These are phyloP conservation scores for Ictalurus furcatus DNA, from an alignment of 2,113 vertebrate genomes.

Conservation along the genomic window DNA sequence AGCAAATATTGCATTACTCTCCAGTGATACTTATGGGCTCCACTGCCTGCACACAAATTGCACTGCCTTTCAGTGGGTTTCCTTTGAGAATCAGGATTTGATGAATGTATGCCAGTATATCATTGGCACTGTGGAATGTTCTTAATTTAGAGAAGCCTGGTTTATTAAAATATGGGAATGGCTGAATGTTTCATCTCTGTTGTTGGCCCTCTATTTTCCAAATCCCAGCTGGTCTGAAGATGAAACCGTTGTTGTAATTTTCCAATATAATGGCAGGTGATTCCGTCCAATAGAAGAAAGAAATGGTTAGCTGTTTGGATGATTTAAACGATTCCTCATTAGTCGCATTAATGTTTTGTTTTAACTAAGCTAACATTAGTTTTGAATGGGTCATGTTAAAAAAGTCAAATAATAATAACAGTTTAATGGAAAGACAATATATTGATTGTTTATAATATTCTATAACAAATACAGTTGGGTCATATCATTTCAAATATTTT, in stretches of 20 bases:
- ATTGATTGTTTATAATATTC: not conserved
- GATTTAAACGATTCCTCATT: conserved; percentile 9
- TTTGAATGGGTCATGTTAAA: not conserved
- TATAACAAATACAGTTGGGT: not conserved
- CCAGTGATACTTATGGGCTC: conserved; percentile 16
- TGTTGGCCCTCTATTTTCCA: conserved; percentile 32
- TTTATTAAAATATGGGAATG: conserved; percentile 39
- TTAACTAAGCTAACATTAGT: not conserved
- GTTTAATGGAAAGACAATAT: not conserved
- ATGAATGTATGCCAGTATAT: conserved; percentile 36
- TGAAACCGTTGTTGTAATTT: conserved; percentile 27
- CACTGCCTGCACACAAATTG: conserved; percentile 23
- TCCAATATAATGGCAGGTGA: conserved; percentile 21
- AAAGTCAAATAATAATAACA: not conserved
- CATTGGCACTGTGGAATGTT: conserved; percentile 27
- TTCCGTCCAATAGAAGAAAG: not conserved
- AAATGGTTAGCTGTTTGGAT: not conserved
- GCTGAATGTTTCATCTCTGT: conserved; percentile 25
- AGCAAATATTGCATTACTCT: conserved; percentile 33
- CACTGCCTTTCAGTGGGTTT: conserved; percentile 27
- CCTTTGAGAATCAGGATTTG: conserved; percentile 25
- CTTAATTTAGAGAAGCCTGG: conserved; percentile 29
- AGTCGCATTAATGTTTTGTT: conserved; percentile 12
- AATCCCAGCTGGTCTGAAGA: conserved; percentile 38
- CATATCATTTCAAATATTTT: not conserved